Evolutionary conservation across 2,113 vertebrate species (phyloP).

Genomic region (Anguilla rostrata): DNA sequence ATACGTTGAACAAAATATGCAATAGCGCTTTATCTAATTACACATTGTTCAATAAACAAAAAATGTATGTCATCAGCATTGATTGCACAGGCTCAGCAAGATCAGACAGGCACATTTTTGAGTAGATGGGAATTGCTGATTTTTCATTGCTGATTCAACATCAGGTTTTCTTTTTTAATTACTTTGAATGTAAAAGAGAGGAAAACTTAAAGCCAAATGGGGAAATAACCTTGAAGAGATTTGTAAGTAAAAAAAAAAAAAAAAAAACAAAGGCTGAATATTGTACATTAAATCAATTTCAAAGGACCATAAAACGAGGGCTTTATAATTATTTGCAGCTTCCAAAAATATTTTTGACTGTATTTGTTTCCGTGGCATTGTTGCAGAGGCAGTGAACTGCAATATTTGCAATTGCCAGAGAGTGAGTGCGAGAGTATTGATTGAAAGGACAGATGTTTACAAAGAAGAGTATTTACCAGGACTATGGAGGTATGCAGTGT

Average conservation of each 20-base stretch:
- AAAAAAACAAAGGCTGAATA: neutral
- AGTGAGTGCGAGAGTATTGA: neutral
- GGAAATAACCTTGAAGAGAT: neutral
- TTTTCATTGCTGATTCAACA: neutral
- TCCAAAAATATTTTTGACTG: neutral
- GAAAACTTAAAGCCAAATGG: neutral
- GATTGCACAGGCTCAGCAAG: neutral
- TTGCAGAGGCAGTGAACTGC: neutral
- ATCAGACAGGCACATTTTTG: neutral
- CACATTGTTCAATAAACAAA: neutral
- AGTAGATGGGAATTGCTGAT: neutral
- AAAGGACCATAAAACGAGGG: neutral
- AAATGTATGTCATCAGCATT: neutral
- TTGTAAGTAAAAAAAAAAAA: neutral
- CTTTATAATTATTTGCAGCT: neutral
- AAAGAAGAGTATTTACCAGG: neutral
- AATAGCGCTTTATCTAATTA: neutral
- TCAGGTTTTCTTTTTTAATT: neutral
- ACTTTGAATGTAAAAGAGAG: neutral
- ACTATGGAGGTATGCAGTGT: neutral
- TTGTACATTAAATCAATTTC: neutral
- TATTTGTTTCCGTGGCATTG: neutral
- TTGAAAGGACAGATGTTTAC: neutral
- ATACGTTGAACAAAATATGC: constrained; percentile 28
- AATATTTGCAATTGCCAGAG: neutral